These are phyloP conservation scores for Miniopterus natalensis DNA, from an alignment of 2,113 vertebrate species.

Conservation along the genomic window DNA sequence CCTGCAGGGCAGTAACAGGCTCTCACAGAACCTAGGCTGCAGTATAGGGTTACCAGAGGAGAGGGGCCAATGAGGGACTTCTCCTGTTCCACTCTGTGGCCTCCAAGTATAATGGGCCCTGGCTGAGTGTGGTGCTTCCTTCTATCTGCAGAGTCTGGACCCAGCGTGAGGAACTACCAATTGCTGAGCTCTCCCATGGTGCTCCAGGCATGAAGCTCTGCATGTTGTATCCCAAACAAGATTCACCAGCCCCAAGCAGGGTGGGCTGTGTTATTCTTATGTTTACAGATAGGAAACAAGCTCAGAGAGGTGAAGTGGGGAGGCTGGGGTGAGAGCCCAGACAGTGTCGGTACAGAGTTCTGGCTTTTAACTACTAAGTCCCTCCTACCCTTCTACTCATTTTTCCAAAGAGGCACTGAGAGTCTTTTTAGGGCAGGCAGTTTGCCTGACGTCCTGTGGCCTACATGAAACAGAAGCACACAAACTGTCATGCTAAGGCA, in stretches of 20 bases:
- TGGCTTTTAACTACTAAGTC: background rate
- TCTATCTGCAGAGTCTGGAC: background rate
- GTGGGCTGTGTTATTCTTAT: background rate
- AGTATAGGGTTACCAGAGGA: background rate
- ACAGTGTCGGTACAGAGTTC: background rate
- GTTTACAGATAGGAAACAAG: background rate
- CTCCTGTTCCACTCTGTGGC: background rate
- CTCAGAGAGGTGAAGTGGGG: background rate
- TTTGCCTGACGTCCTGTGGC: background rate
- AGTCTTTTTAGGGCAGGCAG: background rate
- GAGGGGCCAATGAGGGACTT: background rate
- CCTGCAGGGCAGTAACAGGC: background rate
- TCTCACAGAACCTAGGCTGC: background rate
- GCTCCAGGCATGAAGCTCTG: background rate
- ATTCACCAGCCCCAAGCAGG: background rate
- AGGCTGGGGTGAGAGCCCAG: background rate
- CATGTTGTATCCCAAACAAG: background rate
- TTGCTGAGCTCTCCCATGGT: background rate
- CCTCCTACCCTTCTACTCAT: background rate
- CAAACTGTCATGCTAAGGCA: background rate
- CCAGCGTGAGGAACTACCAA: background rate
- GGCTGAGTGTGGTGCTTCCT: background rate
- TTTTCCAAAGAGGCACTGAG: background rate
- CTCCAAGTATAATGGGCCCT: background rate
- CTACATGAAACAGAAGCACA: background rate